Conservation (phyloP, 2,113 vertebrate species). For the Engystomops pustulosus region DNA sequence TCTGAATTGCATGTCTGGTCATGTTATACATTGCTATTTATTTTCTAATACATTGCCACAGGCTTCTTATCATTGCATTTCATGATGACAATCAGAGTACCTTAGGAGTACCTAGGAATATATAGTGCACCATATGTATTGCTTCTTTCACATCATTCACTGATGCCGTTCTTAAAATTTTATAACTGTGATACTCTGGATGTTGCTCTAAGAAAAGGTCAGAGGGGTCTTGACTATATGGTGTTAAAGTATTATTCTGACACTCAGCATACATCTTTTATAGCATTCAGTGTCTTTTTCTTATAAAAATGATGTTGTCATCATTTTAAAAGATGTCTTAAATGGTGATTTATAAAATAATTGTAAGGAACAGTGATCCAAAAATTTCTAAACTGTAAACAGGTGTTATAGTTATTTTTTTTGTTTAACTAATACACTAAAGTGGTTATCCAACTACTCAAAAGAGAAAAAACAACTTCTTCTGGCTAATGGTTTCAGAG, state of each 20-base stretch:
- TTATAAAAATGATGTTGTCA: too few species aligned
- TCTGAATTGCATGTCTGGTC: conserved; percentile 39
- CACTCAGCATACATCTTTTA: background rate
- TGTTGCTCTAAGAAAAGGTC: background rate
- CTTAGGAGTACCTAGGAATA: background rate
- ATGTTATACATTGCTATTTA: conserved; percentile 41
- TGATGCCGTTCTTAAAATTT: background rate
- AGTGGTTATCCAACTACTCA: too few species aligned
- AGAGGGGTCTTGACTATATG: background rate
- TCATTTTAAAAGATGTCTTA: too few species aligned
- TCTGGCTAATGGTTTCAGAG: too few species aligned
- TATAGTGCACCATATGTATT: background rate
- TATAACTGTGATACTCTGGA: background rate
- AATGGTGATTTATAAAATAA: too few species aligned
- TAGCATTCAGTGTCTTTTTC: too few species aligned
- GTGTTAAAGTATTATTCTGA: background rate
- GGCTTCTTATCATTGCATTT: conserved; percentile 3
- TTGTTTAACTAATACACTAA: too few species aligned
- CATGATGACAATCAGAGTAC: background rate
- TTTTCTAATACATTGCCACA: conserved; percentile 23
- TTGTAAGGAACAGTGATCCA: too few species aligned
- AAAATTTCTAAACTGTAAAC: too few species aligned
- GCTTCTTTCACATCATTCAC: background rate
- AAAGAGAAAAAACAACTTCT: too few species aligned
- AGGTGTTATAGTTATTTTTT: too few species aligned